Conservation (phyloP, 2,797 vertebrate genomes). For the Cirrhinus molitorella region DNA sequence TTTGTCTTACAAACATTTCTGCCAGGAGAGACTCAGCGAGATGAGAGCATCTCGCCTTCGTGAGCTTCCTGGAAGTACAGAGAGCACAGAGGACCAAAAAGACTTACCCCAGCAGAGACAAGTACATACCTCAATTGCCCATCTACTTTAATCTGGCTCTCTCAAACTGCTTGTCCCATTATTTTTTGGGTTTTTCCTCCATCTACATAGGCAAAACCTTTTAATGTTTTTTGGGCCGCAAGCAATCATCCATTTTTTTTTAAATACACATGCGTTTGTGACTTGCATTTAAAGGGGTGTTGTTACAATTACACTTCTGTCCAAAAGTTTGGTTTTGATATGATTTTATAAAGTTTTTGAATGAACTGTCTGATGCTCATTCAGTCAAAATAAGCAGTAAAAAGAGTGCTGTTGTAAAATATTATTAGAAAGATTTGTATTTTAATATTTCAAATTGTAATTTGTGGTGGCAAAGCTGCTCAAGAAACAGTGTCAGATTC, state of each 20-base stretch:
- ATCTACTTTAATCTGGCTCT: slow-evolving; percentile 59
- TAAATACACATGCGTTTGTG: background rate
- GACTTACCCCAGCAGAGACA: slow-evolving; percentile 70
- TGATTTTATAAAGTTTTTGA: background rate
- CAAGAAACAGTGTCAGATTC: background rate
- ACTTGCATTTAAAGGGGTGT: background rate
- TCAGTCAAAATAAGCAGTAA: background rate
- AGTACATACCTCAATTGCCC: slow-evolving; percentile 65
- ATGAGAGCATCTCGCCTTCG: slow-evolving; percentile 70
- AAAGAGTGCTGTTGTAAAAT: background rate
- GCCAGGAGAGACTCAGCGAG: slow-evolving; percentile 71
- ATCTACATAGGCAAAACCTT: slow-evolving; percentile 25
- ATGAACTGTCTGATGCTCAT: background rate
- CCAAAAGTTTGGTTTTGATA: background rate
- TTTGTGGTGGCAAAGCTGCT: background rate
- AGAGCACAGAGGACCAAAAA: slow-evolving; percentile 72
- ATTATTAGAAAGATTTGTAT: background rate
- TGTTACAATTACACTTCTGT: background rate
- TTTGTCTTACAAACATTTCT: slow-evolving; percentile 66
- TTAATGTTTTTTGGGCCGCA: slow-evolving; percentile 15
- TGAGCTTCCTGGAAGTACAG: slow-evolving; percentile 70
- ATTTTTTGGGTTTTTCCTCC: slow-evolving; percentile 57
- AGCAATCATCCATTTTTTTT: slow-evolving; percentile 19
- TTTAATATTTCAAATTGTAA: background rate
- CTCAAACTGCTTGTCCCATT: slow-evolving; percentile 62